phyloP scores from a whole-genome alignment of 1,140 invertebrate genomes.

The Heliconius himera region DNA sequence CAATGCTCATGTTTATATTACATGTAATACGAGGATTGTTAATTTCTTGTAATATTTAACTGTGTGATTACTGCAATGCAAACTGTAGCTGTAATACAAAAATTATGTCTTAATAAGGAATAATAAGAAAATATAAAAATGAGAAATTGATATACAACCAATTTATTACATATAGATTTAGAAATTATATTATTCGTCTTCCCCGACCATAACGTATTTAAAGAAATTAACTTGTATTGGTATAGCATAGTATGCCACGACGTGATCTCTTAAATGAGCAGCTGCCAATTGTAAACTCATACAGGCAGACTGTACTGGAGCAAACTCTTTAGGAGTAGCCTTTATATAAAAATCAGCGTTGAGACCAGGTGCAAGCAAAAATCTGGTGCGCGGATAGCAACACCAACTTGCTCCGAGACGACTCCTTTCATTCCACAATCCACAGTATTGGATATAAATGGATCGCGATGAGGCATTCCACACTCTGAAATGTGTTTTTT shows the following conservation, averaged over 20 bases:
- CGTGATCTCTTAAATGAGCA: conserved; percentile 55
- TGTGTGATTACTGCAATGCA: too few relatives aligned
- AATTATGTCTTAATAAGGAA: too few relatives aligned
- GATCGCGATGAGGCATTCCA: conserved; percentile 50
- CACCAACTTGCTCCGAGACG: conserved; percentile 56
- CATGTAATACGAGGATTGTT: too few relatives aligned
- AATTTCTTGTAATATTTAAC: too few relatives aligned
- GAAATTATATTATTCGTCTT: conserved; percentile 26
- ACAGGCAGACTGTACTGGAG: conserved; percentile 42
- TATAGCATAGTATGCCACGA: conserved; percentile 57
- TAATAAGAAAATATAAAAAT: background rate
- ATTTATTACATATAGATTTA: background rate
- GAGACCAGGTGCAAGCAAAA: conserved; percentile 56
- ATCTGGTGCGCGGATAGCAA: conserved; percentile 56
- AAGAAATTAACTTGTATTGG: conserved; percentile 56
- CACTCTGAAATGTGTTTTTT: conserved; percentile 46
- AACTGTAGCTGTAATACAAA: too few relatives aligned
- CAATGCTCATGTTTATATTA: too few relatives aligned
- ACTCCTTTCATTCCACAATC: conserved; percentile 56
- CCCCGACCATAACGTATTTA: conserved; percentile 46
- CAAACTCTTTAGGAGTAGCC: conserved; percentile 45
- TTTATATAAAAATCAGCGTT: conserved; percentile 44
- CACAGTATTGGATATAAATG: conserved; percentile 57
- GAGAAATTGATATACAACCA: background rate
- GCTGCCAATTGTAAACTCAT: conserved; percentile 57